These are phyloP conservation scores for Synanthedon formicaeformis DNA, from an alignment of 2,888 invertebrate genomes.

Conservation along the genomic window DNA sequence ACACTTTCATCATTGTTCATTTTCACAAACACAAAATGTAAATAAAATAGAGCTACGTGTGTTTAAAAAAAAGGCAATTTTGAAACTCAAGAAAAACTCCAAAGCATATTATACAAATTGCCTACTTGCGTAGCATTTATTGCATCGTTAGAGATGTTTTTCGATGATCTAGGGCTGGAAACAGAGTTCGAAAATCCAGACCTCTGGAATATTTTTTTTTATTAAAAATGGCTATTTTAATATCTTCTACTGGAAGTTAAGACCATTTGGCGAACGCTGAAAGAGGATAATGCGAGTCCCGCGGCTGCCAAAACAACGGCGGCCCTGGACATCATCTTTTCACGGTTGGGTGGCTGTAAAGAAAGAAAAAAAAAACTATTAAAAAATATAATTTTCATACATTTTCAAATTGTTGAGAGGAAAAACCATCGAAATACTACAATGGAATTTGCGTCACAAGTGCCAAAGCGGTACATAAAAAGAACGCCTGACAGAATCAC, in stretches of 20 bases:
- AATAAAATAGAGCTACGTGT: background rate
- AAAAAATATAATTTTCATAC: too few species aligned
- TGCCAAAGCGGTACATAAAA: too few species aligned
- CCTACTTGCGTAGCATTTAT: slow-evolving; percentile 5
- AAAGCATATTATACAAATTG: slow-evolving; percentile 4
- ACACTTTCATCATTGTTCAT: slow-evolving; percentile 1
- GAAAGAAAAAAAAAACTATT: slow-evolving; percentile 8
- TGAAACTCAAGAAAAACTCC: slow-evolving; percentile 2
- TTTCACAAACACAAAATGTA: slow-evolving; percentile 1
- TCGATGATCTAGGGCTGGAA: slow-evolving; percentile 6
- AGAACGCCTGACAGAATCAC: too few species aligned
- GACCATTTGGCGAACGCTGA: slow-evolving; percentile 74
- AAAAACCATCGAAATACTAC: too few species aligned
- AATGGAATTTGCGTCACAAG: too few species aligned
- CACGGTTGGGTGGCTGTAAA: slow-evolving; percentile 61
- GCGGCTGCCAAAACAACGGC: slow-evolving; percentile 69
- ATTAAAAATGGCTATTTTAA: slow-evolving; percentile 16
- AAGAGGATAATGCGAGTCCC: slow-evolving; percentile 72
- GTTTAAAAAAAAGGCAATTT: slow-evolving; percentile 2
- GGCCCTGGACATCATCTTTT: slow-evolving; percentile 70
- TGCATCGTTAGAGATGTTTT: slow-evolving; percentile 7
- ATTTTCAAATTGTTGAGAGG: too few species aligned
- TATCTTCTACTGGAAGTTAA: slow-evolving; percentile 55
- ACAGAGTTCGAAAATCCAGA: background rate
- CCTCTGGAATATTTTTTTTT: background rate